phyloP scores from a whole-genome alignment of 2,113 vertebrate species.

The Monopterus albus region DNA sequence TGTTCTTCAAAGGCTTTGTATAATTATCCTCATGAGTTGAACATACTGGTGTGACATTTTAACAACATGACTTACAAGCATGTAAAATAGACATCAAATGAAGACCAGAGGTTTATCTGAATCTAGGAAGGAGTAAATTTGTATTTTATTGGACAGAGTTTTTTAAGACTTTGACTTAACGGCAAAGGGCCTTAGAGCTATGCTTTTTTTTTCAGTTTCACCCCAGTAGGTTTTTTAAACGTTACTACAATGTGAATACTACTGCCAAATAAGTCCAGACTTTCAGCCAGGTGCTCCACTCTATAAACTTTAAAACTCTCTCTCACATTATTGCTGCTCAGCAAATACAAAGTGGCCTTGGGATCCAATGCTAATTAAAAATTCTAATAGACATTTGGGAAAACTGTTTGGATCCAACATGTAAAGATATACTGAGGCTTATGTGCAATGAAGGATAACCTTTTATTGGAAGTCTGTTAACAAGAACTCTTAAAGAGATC shows the following conservation, averaged over 20 bases:
- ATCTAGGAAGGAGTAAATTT: conserved; percentile 24
- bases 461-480: background rate
- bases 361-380: conserved; percentile 10
- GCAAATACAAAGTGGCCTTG: background rate
- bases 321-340: background rate
- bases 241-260: background rate
- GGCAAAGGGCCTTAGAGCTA: background rate
- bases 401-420: conserved; percentile 1
- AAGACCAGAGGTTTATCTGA: conserved; percentile 47
- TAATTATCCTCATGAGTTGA: conserved; percentile 57
- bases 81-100: conserved; percentile 60
- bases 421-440: background rate
- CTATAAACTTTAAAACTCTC: background rate
- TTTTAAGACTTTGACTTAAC: conserved; percentile 1
- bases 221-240: conserved; percentile 12
- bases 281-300: background rate
- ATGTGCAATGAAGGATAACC: background rate
- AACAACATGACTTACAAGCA: conserved; percentile 70
- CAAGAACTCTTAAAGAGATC: background rate
- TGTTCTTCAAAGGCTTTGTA: conserved; percentile 65
- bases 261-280: background rate
- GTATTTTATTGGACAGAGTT: conserved; percentile 13
- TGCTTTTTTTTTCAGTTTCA: conserved; percentile 16
- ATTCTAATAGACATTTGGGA: background rate
- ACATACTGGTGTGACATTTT: conserved; percentile 59